phyloP scores from a whole-genome alignment of 2,113 vertebrate genomes.

The Pardalotus punctatus region DNA sequence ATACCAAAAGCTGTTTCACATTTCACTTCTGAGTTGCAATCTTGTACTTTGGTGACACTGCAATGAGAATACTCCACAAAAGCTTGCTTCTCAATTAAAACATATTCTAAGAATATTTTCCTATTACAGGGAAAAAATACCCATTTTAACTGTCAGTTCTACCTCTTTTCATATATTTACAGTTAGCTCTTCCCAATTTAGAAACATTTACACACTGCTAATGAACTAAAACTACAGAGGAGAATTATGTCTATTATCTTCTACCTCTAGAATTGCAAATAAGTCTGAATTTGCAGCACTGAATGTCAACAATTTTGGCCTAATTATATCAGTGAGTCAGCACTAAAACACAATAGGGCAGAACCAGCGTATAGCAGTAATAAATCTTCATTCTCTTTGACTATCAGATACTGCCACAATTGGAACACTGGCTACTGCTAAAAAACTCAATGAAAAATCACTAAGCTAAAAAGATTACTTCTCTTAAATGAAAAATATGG shows the following conservation, averaged over 20 bases:
- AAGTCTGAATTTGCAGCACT: background rate
- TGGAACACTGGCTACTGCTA: background rate
- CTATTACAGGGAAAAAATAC: background rate
- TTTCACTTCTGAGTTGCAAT: background rate
- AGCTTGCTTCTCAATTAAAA: background rate
- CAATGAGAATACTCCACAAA: background rate
- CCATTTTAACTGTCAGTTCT: background rate
- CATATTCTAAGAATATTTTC: background rate
- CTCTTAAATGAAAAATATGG: background rate
- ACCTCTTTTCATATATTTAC: background rate
- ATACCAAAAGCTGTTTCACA: background rate
- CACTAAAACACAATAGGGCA: background rate
- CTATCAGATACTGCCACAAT: background rate
- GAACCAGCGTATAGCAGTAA: background rate
- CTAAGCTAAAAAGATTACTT: background rate
- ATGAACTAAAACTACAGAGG: background rate
- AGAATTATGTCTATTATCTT: background rate
- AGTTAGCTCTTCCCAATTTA: background rate
- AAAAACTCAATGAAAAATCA: background rate
- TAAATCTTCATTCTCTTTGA: constrained; percentile 2
- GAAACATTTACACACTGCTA: background rate
- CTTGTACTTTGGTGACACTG: background rate
- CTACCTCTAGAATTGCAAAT: background rate
- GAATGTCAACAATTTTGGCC: background rate
- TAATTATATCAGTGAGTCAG: constrained; percentile 7